Percentiles rank a stretch among this genome's conserved stretches.
Evolutionary conservation across 1,140 invertebrate species (phyloP).

Genomic region (Diachasma alloeum): DNA sequence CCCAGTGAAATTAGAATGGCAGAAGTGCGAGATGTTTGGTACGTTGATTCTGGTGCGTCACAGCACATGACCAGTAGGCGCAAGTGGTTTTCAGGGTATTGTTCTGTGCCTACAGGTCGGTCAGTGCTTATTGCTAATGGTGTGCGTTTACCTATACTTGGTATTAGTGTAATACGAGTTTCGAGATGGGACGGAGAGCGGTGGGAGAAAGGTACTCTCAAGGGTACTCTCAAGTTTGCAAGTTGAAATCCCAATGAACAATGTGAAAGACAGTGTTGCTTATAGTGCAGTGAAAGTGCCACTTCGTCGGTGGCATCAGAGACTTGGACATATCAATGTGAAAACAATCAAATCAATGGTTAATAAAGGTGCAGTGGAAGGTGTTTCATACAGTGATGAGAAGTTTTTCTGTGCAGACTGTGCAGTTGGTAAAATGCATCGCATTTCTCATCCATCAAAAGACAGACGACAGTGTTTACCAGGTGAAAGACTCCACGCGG

Average conservation of each 20-base stretch:
- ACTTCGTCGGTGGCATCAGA: too few relatives aligned
- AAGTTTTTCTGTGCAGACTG: slow-evolving; percentile 48
- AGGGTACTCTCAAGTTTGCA: too few relatives aligned
- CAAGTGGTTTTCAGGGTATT: neutral
- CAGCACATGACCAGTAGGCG: slow-evolving; percentile 12
- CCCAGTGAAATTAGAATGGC: slow-evolving; percentile 5
- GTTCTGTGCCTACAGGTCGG: neutral
- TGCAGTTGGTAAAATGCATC: slow-evolving; percentile 50
- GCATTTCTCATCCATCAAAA: slow-evolving; percentile 36
- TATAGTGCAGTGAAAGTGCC: too few relatives aligned
- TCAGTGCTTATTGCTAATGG: neutral
- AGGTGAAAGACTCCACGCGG: too few relatives aligned
- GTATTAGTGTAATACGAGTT: neutral
- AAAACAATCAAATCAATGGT: slow-evolving; percentile 40
- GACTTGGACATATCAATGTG: slow-evolving; percentile 31
- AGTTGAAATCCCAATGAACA: too few relatives aligned
- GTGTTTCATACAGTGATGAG: neutral
- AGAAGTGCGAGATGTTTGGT: neutral
- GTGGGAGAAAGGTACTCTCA: slow-evolving; percentile 1
- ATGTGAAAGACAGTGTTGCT: too few relatives aligned
- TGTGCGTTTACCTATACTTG: neutral
- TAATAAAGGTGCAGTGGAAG: slow-evolving; percentile 32
- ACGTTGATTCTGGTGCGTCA: neutral
- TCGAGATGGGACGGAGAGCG: neutral
- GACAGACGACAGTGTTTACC: too few relatives aligned